Evolutionary conservation across 2,888 invertebrate species (phyloP).

Genomic region (Nebria salina): DNA sequence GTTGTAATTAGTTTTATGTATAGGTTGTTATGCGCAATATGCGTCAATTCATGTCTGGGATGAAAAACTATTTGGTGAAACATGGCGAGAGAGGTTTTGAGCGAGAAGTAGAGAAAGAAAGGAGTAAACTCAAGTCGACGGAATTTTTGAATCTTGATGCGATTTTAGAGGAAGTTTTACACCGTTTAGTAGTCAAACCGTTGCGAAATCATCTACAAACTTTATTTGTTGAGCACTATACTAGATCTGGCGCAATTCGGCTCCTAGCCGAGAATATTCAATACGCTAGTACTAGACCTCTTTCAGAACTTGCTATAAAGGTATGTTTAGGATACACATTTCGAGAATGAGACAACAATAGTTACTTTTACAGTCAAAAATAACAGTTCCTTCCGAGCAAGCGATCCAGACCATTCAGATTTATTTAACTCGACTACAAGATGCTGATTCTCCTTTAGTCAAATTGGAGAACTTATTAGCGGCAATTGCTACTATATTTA

Average conservation of each 20-base stretch:
- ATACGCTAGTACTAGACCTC: slow-evolving; percentile 73
- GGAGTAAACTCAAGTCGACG: slow-evolving; percentile 84
- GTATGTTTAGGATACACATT: slow-evolving; percentile 58
- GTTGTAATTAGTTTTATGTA: neutral
- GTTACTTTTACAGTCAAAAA: slow-evolving; percentile 67
- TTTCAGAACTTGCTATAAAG: slow-evolving; percentile 75
- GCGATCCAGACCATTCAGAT: slow-evolving; percentile 82
- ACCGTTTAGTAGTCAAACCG: slow-evolving; percentile 88
- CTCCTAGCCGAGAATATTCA: slow-evolving; percentile 77
- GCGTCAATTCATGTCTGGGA: slow-evolving; percentile 97
- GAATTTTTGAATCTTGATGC: slow-evolving; percentile 96
- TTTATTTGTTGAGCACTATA: slow-evolving; percentile 90
- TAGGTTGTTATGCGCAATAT: slow-evolving; percentile 87
- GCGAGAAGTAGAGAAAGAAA: slow-evolving; percentile 87
- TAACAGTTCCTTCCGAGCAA: slow-evolving; percentile 78
- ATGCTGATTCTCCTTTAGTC: slow-evolving; percentile 90
- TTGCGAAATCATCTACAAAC: slow-evolving; percentile 84
- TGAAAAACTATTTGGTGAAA: slow-evolving; percentile 97
- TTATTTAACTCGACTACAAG: slow-evolving; percentile 84
- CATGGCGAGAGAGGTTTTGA: slow-evolving; percentile 95
- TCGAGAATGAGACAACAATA: neutral
- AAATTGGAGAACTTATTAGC: slow-evolving; percentile 92
- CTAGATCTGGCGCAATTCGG: slow-evolving; percentile 75
- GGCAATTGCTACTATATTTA: slow-evolving; percentile 88
- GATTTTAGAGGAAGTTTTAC: slow-evolving; percentile 93